A percentile compares a stretch with the other conserved stretches of the same genome.
Evolutionary conservation across 2,797 vertebrate genomes (phyloP).

Genomic region (Malurus splendens): DNA sequence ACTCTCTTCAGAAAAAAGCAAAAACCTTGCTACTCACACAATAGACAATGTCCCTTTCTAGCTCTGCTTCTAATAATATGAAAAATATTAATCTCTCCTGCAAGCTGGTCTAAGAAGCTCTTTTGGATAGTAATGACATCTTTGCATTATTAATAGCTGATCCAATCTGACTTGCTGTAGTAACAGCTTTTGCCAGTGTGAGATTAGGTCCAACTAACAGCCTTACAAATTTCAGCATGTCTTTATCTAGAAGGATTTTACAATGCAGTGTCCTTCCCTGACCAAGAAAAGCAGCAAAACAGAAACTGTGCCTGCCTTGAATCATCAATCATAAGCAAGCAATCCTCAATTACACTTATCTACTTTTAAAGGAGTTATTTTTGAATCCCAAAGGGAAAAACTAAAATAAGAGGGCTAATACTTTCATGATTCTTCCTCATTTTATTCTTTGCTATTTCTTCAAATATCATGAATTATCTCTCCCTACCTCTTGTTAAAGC

Average conservation of each 20-base stretch:
- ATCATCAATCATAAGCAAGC: background rate
- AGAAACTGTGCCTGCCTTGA: background rate
- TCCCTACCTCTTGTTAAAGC: background rate
- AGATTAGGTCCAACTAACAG: constrained; percentile 47
- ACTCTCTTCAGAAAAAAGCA: background rate
- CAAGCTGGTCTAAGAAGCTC: constrained; percentile 14
- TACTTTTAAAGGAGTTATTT: background rate
- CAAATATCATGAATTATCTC: background rate
- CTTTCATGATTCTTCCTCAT: background rate
- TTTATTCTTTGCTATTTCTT: background rate
- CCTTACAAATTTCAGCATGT: constrained; percentile 43
- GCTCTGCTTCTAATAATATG: background rate
- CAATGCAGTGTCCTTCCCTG: background rate
- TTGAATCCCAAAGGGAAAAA: background rate
- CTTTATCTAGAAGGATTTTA: background rate
- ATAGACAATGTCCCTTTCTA: background rate
- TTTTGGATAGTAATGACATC: constrained; percentile 50
- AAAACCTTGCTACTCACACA: background rate
- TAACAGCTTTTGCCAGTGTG: constrained; percentile 56
- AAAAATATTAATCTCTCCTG: constrained; percentile 30
- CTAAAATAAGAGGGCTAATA: background rate
- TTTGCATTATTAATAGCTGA: constrained; percentile 64
- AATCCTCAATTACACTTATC: background rate
- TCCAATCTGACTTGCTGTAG: constrained; percentile 46
- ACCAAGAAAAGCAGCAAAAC: background rate